Evolutionary conservation across 2,113 vertebrate genomes (phyloP).

Genomic region (Notothenia rossii): DNA sequence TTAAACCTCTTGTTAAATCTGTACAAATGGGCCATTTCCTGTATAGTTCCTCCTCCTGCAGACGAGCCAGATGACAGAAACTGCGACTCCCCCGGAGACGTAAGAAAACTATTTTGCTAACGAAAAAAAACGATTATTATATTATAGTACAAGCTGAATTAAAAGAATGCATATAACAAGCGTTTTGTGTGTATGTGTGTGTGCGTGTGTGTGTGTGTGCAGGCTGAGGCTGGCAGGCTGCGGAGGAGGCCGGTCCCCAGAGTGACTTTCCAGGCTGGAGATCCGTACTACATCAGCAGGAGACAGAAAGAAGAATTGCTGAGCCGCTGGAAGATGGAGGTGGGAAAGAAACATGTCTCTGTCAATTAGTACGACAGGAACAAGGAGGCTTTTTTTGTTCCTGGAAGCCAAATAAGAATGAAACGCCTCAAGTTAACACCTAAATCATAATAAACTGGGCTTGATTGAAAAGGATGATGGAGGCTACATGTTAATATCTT

Average conservation of each 20-base stretch:
- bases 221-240: conserved; percentile 91
- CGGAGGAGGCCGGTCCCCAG: conserved; percentile 94
- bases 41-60: conserved; percentile 70
- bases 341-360: conserved; percentile 81
- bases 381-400: neutral
- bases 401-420: neutral
- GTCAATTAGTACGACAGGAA: conserved; percentile 34
- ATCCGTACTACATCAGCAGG: conserved; percentile 98
- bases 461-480: neutral
- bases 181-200: neutral
- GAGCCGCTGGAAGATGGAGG: conserved; percentile 95
- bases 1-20: conserved; percentile 58
- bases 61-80: conserved; percentile 91
- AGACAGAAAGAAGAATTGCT: conserved; percentile 96
- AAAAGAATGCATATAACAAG: neutral
- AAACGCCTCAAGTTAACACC: neutral
- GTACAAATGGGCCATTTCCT: conserved; percentile 68
- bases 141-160: conserved; percentile 15
- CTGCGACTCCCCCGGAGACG: conserved; percentile 92
- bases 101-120: conserved; percentile 75
- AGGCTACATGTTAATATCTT: neutral
- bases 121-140: conserved; percentile 23
- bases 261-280: conserved; percentile 96
- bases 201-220: conserved; percentile 64
- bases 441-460: neutral